Base-by-base conservation (phyloP, 2,888 invertebrate genomes). In the Lacanobia oleracea region DNA sequence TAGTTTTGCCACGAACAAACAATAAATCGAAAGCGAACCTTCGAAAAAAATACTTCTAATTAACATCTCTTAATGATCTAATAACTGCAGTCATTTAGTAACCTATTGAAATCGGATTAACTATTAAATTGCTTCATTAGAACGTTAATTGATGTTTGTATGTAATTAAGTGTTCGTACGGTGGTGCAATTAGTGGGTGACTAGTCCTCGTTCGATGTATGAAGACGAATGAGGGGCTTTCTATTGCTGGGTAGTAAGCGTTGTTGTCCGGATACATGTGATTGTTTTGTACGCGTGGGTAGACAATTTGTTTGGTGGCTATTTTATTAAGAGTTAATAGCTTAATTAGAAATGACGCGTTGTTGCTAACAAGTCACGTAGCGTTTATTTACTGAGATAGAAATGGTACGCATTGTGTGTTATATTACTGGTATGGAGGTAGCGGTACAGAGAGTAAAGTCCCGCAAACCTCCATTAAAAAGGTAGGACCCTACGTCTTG, bases 71-170 rank as follows among this genome's bases (percentile, higher is more conserved):
- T 79, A 79, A 82, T 78, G 68, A 71, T 33, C 61, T 53, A 67
- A 66, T 71, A 69, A 74, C 65, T 66, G 50, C 67, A 73, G 60
- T 74, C 67, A 66, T 86, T 82, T 72, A 85, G 60, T 72, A 65
- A 33, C 66, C 63, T 72, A 86, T 87, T 79, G 81, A 80, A 79
- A 80, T 70, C 50, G 64, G 81, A 83, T 87, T 79, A 79, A 67
- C 80, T 62, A 76, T 84, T 75, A 80, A 87, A 85, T 87, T 81
- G 79, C 67, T 78, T 84, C 73, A 87, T 88, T 88, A 88, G 66
- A 64, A 63, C 63, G 73, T 78, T 83, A 83, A 87, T 83, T 79
- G 75, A 67, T 82, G 77, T 84, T 68, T 86, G 83, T 81, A 75
- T 84, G 77, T 78, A 79, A 85, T 83, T 81, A 83, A 71, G 53